Evolutionary conservation across 2,113 vertebrate species (phyloP).

Genomic region (Gambusia affinis): DNA sequence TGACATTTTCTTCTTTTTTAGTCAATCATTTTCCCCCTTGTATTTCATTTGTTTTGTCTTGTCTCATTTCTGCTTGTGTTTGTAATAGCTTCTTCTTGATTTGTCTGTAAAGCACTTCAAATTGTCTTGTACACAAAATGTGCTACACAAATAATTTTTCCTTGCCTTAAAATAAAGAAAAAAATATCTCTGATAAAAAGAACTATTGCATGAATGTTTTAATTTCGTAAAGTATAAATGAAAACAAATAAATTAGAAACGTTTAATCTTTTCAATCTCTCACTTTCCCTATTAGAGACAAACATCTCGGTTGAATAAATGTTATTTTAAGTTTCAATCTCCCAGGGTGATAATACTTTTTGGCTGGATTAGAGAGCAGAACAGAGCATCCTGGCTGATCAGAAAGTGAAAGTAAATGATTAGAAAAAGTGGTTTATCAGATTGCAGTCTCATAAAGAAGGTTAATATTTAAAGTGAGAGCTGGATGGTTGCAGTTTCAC

Average conservation of each 20-base stretch:
- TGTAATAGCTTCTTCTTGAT: no score
- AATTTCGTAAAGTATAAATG: background rate
- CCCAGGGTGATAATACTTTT: background rate
- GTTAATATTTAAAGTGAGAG: background rate
- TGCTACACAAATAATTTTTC: no score
- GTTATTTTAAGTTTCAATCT: background rate
- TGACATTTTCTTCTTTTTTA: no score
- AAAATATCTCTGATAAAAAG: no score
- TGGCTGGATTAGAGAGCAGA: no score
- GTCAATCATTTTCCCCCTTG: no score
- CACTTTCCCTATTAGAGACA: background rate
- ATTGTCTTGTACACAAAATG: no score
- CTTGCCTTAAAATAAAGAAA: no score
- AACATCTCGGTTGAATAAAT: background rate
- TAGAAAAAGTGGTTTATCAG: background rate
- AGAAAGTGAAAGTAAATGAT: background rate
- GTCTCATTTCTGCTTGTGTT: no score
- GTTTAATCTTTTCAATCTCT: background rate
- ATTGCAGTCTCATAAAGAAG: background rate
- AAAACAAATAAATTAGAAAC: background rate
- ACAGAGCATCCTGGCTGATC: background rate
- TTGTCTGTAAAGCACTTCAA: no score
- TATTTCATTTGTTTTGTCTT: no score
- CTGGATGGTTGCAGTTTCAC: background rate
- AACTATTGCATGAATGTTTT: no score